Percentiles rank a stretch among this genome's conserved stretches.
Evolutionary conservation across 2,113 vertebrate genomes (phyloP).

Genomic region (Asarcornis scutulata): DNA sequence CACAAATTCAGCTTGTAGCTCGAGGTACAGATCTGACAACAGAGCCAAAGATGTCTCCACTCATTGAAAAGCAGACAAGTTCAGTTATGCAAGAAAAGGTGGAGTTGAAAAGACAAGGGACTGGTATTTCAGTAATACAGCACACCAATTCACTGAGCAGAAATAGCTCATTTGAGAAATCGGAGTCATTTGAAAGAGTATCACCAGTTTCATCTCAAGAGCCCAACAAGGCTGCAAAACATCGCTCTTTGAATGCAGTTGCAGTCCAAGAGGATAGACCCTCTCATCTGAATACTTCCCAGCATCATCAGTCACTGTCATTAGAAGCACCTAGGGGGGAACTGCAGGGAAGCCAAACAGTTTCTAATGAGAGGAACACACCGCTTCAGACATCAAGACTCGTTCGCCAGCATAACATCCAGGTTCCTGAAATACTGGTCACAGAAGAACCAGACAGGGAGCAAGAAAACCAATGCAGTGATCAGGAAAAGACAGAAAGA

Average conservation of each 20-base stretch:
- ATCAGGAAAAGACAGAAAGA: constrained; percentile 88
- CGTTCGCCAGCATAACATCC: constrained; percentile 95
- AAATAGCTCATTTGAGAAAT: constrained; percentile 91
- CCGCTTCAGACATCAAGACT: constrained; percentile 85
- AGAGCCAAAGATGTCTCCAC: constrained; percentile 80
- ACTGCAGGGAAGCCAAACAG: constrained; percentile 59
- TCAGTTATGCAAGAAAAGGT: constrained; percentile 76
- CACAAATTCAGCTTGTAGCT: constrained; percentile 83
- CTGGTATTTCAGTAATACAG: constrained; percentile 95
- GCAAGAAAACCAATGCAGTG: constrained; percentile 80
- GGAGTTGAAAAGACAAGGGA: constrained; percentile 89
- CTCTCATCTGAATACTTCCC: constrained; percentile 59
- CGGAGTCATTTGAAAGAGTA: constrained; percentile 83
- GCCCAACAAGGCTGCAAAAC: constrained; percentile 63
- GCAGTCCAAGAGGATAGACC: constrained; percentile 71
- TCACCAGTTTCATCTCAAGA: constrained; percentile 83
- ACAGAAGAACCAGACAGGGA: constrained; percentile 96
- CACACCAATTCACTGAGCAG: constrained; percentile 96
- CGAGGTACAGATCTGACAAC: constrained; percentile 74
- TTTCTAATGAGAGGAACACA: constrained; percentile 66
- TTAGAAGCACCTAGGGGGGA: constrained; percentile 73
- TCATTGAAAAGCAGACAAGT: constrained; percentile 80
- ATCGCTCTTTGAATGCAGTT: constrained; percentile 66
- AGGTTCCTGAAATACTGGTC: constrained; percentile 97
- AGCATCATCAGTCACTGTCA: constrained; percentile 56